Evolutionary conservation across 1,140 invertebrate species (phyloP).

Genomic region (Dendrolimus punctatus): DNA sequence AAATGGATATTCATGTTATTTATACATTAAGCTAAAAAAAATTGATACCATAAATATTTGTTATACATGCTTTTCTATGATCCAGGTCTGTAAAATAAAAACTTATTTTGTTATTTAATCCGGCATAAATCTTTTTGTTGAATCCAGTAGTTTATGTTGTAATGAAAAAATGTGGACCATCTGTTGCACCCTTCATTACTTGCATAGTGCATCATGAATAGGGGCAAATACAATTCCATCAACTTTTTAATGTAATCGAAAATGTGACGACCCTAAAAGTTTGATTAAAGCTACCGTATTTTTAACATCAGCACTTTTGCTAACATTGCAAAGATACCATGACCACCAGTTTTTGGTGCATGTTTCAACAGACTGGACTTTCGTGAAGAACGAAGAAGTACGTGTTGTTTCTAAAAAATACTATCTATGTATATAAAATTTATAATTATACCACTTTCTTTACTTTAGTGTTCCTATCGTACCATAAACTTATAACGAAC

Average conservation of each 20-base stretch:
- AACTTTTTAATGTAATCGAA: constrained; percentile 70
- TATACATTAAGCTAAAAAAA: too few relatives aligned
- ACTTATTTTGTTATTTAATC: constrained; percentile 55
- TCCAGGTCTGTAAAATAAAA: constrained; percentile 60
- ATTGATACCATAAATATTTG: not conserved
- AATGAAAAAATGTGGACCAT: constrained; percentile 67
- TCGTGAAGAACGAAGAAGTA: too few relatives aligned
- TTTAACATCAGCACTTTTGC: not conserved
- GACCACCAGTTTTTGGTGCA: too few relatives aligned
- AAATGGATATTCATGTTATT: too few relatives aligned
- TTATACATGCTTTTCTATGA: constrained; percentile 24
- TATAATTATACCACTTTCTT: too few relatives aligned
- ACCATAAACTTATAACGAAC: too few relatives aligned
- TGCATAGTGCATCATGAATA: constrained; percentile 38
- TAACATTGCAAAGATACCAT: too few relatives aligned
- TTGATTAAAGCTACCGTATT: constrained; percentile 46
- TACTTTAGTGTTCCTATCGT: too few relatives aligned
- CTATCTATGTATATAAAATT: too few relatives aligned
- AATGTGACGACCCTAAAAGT: constrained; percentile 53
- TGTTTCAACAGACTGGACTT: too few relatives aligned
- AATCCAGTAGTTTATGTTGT: constrained; percentile 50
- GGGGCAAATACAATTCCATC: constrained; percentile 43
- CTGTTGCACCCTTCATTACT: constrained; percentile 68
- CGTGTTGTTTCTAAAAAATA: too few relatives aligned
- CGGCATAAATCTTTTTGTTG: constrained; percentile 59